Base-by-base conservation (phyloP, 2,888 invertebrate species). In the Allophyes oxyacanthae region DNA sequence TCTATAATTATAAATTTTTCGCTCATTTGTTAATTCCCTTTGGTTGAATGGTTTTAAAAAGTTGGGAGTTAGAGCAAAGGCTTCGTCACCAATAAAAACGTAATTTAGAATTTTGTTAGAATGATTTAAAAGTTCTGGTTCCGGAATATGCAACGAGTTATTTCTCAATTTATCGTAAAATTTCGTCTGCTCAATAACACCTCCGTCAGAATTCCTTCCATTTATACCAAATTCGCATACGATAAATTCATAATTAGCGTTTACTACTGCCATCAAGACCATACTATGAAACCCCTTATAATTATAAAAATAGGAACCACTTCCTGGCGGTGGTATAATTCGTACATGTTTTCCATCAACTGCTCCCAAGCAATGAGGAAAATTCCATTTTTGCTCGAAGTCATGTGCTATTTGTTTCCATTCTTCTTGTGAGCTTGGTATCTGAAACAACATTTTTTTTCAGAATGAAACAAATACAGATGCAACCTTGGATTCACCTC, bases 311-410 rank as follows among this genome's bases (percentile, higher is more conserved):
- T 49, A 44, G 40, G 49, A 55, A 11, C 53, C 57, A 52, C 48
- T 49, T 20, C 42, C 25, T 28, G 48, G 48, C 32, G 67, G 64
- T 52, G 64, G 54, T 54, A 61, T 36, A 54, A 65, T 54, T 20
- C 30, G 20, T 20, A 61, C 33, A 51, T 65, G 57, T 43, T 67
- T 67, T 28, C 63, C 63, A 37, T 63, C 63, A 33, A 64, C 54
- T 44, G 60, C 57, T 5, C 61, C 52, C 10, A 40, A 26, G 20
- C 44, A 48, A 40, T 38, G 33, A 40, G 59, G 33, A n/a, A 59
- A 53, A 40, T 59, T 45, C 44, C 56, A 56, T 20, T 41, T 32
- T 13, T 25, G 8, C 33, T 10, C 40, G 41, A 50, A 33, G 11
- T 32, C 49, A 25, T 2, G 7, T 50, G 40, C 40, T 25, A 41